Conservation (phyloP, 2,888 invertebrate species). For the Pachymerium ferrugineum region DNA sequence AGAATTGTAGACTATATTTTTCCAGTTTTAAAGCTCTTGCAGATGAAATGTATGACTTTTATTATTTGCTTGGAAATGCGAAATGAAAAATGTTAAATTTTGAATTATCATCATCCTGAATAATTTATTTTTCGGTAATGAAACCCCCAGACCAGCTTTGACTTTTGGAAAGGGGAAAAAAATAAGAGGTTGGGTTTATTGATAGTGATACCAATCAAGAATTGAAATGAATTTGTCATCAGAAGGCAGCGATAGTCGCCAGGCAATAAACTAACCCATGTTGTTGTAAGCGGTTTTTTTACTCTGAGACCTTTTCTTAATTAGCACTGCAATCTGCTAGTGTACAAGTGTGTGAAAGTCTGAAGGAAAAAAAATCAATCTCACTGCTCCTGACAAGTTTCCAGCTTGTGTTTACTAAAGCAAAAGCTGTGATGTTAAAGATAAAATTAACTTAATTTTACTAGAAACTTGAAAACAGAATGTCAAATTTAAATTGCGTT, state of each 20-base stretch:
- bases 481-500: no score
- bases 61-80: not conserved
- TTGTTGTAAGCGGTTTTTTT: not conserved
- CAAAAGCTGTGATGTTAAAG: no score
- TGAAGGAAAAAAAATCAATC: not conserved
- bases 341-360: not conserved
- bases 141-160: not conserved
- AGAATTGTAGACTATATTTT: not conserved
- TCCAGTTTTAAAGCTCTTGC: not conserved
- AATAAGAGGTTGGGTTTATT: not conserved
- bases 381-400: not conserved
- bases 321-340: slow-evolving; percentile 15
- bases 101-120: not conserved
- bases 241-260: not conserved
- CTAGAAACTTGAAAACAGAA: no score
- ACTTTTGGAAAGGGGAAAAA: not conserved
- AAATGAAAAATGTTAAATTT: not conserved
- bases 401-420: not conserved
- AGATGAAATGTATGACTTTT: not conserved
- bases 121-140: not conserved
- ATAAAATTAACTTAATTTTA: no score
- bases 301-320: slow-evolving; percentile 14
- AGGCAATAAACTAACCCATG: not conserved
- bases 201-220: not conserved
- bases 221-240: slow-evolving; percentile 19